A percentile compares a stretch with the other conserved stretches of the same genome.
These are phyloP conservation scores for Gopherus flavomarginatus DNA, from an alignment of 2,113 vertebrate species.

Conservation along the genomic window DNA sequence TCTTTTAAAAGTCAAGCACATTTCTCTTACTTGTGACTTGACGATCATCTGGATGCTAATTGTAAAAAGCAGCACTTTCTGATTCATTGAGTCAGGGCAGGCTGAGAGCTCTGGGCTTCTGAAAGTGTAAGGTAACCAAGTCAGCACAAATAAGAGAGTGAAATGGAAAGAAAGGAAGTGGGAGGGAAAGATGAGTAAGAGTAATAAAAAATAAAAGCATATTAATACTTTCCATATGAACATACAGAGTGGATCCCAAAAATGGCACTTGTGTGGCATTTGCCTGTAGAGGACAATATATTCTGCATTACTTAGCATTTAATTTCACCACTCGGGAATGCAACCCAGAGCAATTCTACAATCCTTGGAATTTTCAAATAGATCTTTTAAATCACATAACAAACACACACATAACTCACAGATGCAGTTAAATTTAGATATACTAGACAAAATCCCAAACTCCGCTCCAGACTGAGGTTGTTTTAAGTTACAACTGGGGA, in stretches of 20 bases:
- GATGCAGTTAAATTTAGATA: constrained; percentile 7
- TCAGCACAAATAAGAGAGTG: not conserved
- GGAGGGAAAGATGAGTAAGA: not conserved
- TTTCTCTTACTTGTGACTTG: constrained; percentile 5
- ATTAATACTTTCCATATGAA: not conserved
- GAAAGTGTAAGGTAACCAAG: not conserved
- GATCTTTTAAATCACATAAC: not conserved
- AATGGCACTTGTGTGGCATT: not conserved
- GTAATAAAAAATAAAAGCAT: not conserved
- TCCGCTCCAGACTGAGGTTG: not conserved
- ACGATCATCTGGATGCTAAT: not conserved
- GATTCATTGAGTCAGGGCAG: not conserved
- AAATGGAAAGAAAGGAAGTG: not conserved
- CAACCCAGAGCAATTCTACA: not conserved
- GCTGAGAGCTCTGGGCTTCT: not conserved
- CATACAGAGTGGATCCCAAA: not conserved
- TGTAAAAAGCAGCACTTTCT: not conserved
- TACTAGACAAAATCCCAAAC: not conserved
- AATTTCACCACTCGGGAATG: not conserved
- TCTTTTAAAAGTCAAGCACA: constrained; percentile 7
- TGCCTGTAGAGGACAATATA: not conserved
- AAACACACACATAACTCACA: not conserved
- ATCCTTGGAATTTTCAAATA: constrained; percentile 8
- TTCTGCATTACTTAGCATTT: not conserved
- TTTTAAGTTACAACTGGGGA: not conserved